Evolutionary conservation across 2,888 invertebrate genomes (phyloP), one percentile per base, ranked within the genome.

Genomic region (Mellilla xanthometata): DNA sequence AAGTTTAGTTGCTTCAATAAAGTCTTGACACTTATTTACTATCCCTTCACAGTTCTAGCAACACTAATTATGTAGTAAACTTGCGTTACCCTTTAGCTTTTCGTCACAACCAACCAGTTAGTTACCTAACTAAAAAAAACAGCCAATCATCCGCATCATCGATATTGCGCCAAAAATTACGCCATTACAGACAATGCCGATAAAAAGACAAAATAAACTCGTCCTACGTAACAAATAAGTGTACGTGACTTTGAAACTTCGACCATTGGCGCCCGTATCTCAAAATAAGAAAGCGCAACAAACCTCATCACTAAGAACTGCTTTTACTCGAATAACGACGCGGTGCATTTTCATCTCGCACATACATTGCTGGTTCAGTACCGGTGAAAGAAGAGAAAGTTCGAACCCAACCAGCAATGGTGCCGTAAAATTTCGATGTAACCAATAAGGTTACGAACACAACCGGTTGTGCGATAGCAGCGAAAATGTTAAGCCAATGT

Each of bases 271-370:
- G 57, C 81, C 81, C 80, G 79, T 78, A 76, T 68, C 72, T 75
- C 72, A 82, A 83, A 88, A 88, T 88, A 87, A 88, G 88, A 88
- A 88, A 88, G 88, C 87, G 88, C 81, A 69, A 77, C 76, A 80
- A 71, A 68, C 71, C 68, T 68, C 67, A 55, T 40, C 27, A 49
- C 53, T 10, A 51, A 34, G 7, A 24, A 26, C 51, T 44, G 53
- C 58, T 58, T 43, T 51, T 65, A 56, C 56, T 33, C 62, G 39
- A 54, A 22, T 5, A 43, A 12, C 47, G 26, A 29, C 29, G 34
- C 34, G 51, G 28, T 5, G 26, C 3, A 54, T 49, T 47, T 30
- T 12, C 28, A 6, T 10, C 2, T 19, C 22, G 2, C 15, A 6
- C 13, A 52, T 68, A 46, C 79, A 79, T 65, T 66, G 69, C 52